Evolutionary conservation across 2,113 vertebrate genomes (phyloP), one percentile per base, ranked within the genome.

Genomic region (Hypanus sabinus): DNA sequence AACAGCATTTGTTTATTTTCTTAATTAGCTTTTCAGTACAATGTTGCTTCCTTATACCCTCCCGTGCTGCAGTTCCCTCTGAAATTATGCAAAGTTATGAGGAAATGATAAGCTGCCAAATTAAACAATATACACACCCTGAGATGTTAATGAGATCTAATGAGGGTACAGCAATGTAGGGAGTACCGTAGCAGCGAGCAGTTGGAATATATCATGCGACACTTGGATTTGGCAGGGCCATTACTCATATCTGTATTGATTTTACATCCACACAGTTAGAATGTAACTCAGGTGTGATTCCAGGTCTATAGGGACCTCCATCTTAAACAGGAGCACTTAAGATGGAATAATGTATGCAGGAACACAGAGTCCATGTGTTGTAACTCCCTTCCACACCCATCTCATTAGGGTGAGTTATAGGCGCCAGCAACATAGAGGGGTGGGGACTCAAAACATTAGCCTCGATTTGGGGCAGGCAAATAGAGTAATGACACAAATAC

Each of bases 111-210:
- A 65, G 57, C 85, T 33, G 57, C 85, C 85, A 90, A 90, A 90
- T 90, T 65, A 90, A 90, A 65, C 85, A 65, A 90, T 60, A 68
- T 36, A 90, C 60, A 18, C 85, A 90, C 85, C 85, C 85, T 90
- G 85, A 90, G n/a, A 90, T 62, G 62, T 90, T 65, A 90, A 65
- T 90, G 85, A 65, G 85, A 16, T 30, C 60, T 90, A 90, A 90
- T 65, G 85, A 90, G 85, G 85, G 57, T 20, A 65, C 33, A 6
- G n/a, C 27, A 90, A 33, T n/a, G 85, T 65, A 65, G 30, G 85
- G n/a, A 90, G 65, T 65, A 65, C 30, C n/a, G n/a, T 9, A n/a
- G 85, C n/a, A 20, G 4, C 20, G 85, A 65, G 5, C 60, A 90
- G 12, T 65, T 65, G 62, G 33, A 65, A 68, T 90, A 33, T 65